A percentile compares a stretch with the other conserved stretches of the same genome.
Evolutionary conservation across 2,797 vertebrate genomes (phyloP).

Genomic region (Rhynchonycteris naso): DNA sequence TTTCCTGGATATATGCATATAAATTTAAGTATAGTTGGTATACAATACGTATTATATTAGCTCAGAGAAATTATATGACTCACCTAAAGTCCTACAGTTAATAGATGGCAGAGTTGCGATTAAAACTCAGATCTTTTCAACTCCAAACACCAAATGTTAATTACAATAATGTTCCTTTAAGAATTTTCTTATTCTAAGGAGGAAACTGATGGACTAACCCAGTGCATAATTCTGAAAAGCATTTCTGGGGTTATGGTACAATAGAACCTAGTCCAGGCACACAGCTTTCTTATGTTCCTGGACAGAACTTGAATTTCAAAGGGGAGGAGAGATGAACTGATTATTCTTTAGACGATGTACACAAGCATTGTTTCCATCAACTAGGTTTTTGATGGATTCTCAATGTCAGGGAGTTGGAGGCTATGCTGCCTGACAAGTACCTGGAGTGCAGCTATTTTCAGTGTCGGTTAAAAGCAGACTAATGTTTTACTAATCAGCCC

Average conservation of each 20-base stretch:
- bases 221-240: background rate
- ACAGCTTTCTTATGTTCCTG: background rate
- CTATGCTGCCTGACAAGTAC: constrained; percentile 32
- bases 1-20: background rate
- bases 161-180: constrained; percentile 24
- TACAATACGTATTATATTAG: background rate
- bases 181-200: background rate
- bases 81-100: background rate
- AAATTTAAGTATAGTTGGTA: background rate
- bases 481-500: constrained; percentile 59
- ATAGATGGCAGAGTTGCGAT: background rate
- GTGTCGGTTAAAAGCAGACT: background rate
- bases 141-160: background rate
- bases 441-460: constrained; percentile 53
- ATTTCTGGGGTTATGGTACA: background rate
- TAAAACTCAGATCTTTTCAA: background rate
- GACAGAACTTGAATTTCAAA: constrained; percentile 36
- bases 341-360: constrained; percentile 36
- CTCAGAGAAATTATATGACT: background rate
- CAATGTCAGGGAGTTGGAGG: constrained; percentile 29
- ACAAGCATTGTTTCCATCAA: constrained; percentile 10
- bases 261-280: background rate
- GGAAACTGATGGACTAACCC: background rate
- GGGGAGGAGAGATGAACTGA: background rate
- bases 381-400: constrained; percentile 32